Base-by-base conservation (phyloP, 53 echinoderm and acorn worm genomes). In the Luidia sarsii region DNA sequence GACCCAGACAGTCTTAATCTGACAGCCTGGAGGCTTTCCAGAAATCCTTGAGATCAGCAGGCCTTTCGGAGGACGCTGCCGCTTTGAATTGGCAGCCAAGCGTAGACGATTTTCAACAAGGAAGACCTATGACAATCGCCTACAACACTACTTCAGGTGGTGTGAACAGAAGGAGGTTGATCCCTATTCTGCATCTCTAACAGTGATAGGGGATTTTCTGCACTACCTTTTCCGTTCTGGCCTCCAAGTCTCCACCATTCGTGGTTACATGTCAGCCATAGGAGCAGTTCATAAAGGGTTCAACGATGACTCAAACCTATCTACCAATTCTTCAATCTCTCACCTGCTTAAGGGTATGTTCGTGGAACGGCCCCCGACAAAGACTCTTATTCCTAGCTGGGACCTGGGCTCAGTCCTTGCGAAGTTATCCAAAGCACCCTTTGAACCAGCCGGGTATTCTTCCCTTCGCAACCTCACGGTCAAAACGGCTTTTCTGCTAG, bases 1-100 rank as follows among this genome's bases (percentile, higher is more conserved):
- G 41, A 67, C 25, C 68, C 75, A 16, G 35, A 50, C 22, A 66
- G 49, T n/a, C 83, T 88, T 31, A 30, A 66, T 51, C 68, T 67
- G 3, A 23, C 39, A 29, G 77, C 53, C 45, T 59, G 59, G 39
- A 27, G 20, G 31, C 45, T 80, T 43, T 65, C 65, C 19, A 80
- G 38, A 2, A 19, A 24, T 53, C 33, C 0, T 39, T 80, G 50
- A 2, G 51, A 63, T 9, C 48, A 64, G 35, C 36, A n/a, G 51
- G 80, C 48, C 63, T 80, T 79, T 80, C 52, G 27, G 35, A 14
- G 19, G 64, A 64, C 16, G 35, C 52, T 72, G 72, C 72, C 19
- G 5, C 22, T 32, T 3, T n/a, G n/a, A n/a, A n/a, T n/a, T 52
- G 32, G 72, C 72, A 31, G 54, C 21, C 52, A 7, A 22, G 21